phyloP scores from a whole-genome alignment of 2,113 vertebrate species.

The Psophia crepitans region DNA sequence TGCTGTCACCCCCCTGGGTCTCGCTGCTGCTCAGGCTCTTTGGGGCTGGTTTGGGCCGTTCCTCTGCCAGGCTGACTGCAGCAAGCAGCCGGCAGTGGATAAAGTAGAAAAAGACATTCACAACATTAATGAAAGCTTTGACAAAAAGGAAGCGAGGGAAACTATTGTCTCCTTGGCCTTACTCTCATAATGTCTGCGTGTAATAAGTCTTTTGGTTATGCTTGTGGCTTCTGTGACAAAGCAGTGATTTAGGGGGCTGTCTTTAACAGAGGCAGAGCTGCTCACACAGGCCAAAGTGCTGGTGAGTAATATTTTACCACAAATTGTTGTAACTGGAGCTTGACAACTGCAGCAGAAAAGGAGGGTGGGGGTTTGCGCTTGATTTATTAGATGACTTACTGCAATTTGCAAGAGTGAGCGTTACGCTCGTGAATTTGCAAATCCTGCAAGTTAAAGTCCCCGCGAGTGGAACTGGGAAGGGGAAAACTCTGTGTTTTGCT shows the following conservation, averaged over 20 bases:
- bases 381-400: conserved; percentile 28
- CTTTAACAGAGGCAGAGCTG: conserved; percentile 26
- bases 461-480: background rate
- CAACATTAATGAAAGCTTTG: conserved; percentile 51
- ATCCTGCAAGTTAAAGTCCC: background rate
- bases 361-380: background rate
- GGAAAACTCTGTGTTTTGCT: background rate
- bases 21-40: background rate
- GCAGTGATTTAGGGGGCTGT: conserved; percentile 62
- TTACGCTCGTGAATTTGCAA: background rate
- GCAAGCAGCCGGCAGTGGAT: background rate
- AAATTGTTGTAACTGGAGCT: conserved; percentile 64
- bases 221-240: conserved; percentile 66
- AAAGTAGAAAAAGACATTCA: background rate
- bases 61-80: background rate
- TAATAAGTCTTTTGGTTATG: conserved; percentile 56
- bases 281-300: conserved; percentile 16
- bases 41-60: background rate
- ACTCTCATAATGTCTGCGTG: background rate
- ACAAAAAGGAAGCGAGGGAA: conserved; percentile 8
- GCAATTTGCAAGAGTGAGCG: background rate
- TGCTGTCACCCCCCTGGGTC: rapidly evolving
- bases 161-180: conserved; percentile 39
- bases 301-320: conserved; percentile 61
- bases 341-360: conserved; percentile 18